Base-by-base conservation (phyloP, 2,113 vertebrate species). In the Sceloporus undulatus region DNA sequence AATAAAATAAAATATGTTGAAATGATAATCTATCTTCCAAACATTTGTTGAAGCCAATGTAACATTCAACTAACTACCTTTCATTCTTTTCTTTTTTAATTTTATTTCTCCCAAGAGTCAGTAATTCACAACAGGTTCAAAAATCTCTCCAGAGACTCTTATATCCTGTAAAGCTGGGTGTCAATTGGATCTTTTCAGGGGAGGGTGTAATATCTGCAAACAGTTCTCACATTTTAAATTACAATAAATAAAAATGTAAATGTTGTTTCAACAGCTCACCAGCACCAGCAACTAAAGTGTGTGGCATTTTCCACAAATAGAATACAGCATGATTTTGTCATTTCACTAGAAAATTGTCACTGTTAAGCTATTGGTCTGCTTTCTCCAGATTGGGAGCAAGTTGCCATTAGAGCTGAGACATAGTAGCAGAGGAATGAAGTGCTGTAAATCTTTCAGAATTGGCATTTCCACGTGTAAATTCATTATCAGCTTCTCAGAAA, bases 11-110 rank as follows among this genome's bases (percentile, higher is more conserved):
- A 87, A 78, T 78, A 5, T 1, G 79, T 4, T 66, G 65, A 7
- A n/a, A 82, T 14, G 68, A 48, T 7, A 87, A 8, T 16, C 66
- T 79, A 27, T 81, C 13, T 92, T 90, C 80, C 3, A 68, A n/a
- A 1, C 9, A 65, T n/a, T 18, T 70, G 13, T 66, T 71, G 27
- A 34, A 74, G 65, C 19, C 42, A 70, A 59, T 16, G 3, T 74
- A 74, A 11, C n/a, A 10, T 70, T 38, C 27, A 29, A 38, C 73
- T 48, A 0, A 56, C 68, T 42, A 5, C 56, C 38, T 0, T 0
- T 9, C 8, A 16, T 23, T 79, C 40, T 48, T 48, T 77, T 62
- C 2, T 48, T 77, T 62, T 3, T 48, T 7, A 40, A 70, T 48
- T 71, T n/a, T 27, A 27, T 78, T 54, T 79, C 13, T 29, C 9